phyloP scores from a whole-genome alignment of 2,113 vertebrate species.

The Corythornis cristatus region DNA sequence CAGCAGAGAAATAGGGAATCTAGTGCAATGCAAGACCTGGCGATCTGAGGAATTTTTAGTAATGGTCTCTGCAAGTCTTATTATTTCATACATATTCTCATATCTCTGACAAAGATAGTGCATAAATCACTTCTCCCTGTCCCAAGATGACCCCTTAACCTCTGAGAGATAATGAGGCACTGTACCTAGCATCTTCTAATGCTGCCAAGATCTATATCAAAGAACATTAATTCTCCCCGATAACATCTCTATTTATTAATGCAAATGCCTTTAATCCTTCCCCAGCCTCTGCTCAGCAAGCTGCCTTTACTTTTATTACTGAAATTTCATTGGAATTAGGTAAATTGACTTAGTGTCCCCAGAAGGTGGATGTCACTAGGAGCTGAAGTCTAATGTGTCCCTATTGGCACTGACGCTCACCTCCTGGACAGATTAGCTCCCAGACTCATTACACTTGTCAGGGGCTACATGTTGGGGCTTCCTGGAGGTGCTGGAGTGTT shows the following conservation, averaged over 20 bases:
- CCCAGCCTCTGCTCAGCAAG: not conserved
- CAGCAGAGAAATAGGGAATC: not conserved
- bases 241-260: slow-evolving; percentile 72
- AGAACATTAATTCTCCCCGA: slow-evolving; percentile 65
- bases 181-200: slow-evolving; percentile 26
- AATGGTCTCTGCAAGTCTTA: slow-evolving; percentile 31
- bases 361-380: slow-evolving; percentile 5
- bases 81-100: slow-evolving; percentile 58
- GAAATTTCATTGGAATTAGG: slow-evolving; percentile 42
- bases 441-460: not conserved
- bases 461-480: not conserved
- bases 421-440: not conserved
- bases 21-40: not conserved
- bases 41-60: slow-evolving; percentile 35
- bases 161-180: slow-evolving; percentile 58
- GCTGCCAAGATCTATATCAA: slow-evolving; percentile 64
- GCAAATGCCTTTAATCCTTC: slow-evolving; percentile 62
- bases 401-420: not conserved
- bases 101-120: slow-evolving; percentile 31
- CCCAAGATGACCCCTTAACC: slow-evolving; percentile 54
- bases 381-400: not conserved
- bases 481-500: not conserved
- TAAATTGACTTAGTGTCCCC: slow-evolving; percentile 17
- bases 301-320: slow-evolving; percentile 33
- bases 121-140: slow-evolving; percentile 66